phyloP scores from a whole-genome alignment of 2,113 vertebrate species.

The Oceanites oceanicus region DNA sequence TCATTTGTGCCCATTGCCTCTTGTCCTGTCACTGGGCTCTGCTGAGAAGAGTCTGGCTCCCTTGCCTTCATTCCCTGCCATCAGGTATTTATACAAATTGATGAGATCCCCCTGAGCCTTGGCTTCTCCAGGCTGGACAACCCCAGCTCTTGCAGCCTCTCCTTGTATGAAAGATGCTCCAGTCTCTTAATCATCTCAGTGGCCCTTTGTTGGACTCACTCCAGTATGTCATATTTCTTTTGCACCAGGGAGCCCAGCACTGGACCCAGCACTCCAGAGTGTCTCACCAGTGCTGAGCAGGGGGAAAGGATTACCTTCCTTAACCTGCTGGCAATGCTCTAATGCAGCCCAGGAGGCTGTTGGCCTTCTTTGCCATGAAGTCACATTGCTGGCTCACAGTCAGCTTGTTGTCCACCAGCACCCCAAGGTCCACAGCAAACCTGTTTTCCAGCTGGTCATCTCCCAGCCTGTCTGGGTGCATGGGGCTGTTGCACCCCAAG shows the following conservation, averaged over 20 bases:
- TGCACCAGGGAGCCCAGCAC: background rate
- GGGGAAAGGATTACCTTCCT: background rate
- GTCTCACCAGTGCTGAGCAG: background rate
- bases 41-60: background rate
- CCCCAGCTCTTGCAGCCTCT: background rate
- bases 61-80: background rate
- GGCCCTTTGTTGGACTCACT: background rate
- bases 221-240: background rate
- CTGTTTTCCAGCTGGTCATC: background rate
- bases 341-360: background rate
- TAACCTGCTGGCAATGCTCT: fast-evolving
- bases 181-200: background rate
- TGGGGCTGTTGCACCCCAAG: fast-evolving
- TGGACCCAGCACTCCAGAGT: background rate
- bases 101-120: background rate
- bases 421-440: background rate
- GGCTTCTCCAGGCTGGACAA: background rate
- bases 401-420: background rate
- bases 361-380: background rate
- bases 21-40: background rate
- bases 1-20: background rate
- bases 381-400: background rate
- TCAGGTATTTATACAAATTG: background rate
- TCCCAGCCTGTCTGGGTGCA: background rate
- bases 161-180: background rate